phyloP scores from a whole-genome alignment of 2,113 vertebrate species.

The Marmota flaviventris region DNA sequence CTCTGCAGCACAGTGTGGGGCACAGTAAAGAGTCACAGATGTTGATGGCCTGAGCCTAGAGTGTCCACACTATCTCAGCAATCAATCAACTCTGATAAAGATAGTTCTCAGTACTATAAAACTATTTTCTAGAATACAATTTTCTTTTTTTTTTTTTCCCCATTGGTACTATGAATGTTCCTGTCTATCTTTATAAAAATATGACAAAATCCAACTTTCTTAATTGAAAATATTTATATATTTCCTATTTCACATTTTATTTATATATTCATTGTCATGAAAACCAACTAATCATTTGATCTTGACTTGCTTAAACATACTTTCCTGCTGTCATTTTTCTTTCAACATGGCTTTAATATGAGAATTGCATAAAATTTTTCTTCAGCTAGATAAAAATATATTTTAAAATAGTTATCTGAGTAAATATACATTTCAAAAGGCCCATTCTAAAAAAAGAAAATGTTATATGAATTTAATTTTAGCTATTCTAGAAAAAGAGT shows the following conservation, averaged over 20 bases:
- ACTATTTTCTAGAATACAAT: background rate
- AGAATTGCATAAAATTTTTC: background rate
- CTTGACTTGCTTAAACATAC: constrained; percentile 28
- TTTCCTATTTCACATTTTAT: constrained; percentile 24
- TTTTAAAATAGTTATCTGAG: background rate
- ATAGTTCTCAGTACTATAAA: background rate
- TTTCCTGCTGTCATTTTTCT: background rate
- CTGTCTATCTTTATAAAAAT: background rate
- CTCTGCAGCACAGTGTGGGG: background rate
- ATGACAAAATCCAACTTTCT: background rate
- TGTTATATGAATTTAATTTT: background rate
- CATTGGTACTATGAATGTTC: background rate
- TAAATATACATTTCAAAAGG: background rate
- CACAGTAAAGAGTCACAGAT: background rate
- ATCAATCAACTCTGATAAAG: fast-evolving
- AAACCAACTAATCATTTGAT: constrained; percentile 21
- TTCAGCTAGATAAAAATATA: constrained; percentile 4
- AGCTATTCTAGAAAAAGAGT: background rate
- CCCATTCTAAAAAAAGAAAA: constrained; percentile 43
- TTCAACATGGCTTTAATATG: constrained; percentile 52
- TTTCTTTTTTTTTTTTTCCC: background rate
- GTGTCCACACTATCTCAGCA: background rate
- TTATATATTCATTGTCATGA: constrained; percentile 8
- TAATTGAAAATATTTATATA: background rate
- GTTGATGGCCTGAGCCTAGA: background rate